Evolutionary conservation across 2,113 vertebrate genomes (phyloP), one percentile per base, ranked within the genome.

Genomic region (Megalops atlanticus): DNA sequence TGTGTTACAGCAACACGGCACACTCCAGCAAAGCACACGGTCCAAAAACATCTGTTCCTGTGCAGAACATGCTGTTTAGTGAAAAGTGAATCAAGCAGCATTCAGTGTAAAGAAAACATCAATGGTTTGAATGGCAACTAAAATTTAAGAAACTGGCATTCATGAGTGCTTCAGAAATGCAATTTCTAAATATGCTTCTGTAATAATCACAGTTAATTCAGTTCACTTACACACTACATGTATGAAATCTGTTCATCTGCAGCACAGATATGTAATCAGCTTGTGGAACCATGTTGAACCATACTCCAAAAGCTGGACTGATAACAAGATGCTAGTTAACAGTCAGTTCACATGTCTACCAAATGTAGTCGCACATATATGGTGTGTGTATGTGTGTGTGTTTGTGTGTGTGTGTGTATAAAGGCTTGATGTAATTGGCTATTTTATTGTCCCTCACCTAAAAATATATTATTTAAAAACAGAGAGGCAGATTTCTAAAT

Each of bases 401-500:
- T 10, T 6, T 10, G 43, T 14, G 14, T 45, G 43, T 45, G 43
- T 45, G 14, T 45, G 43, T 45, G n/a, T n/a, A 14, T 45, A 74
- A 18, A 35, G 35, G 11, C 16, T 47, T 21, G 40, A 21, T 69
- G 24, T 40, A 40, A 78, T 45, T 78, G 76, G 52, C 36, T 78
- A 49, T 31, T 78, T 78, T 31, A 35, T 77, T 38, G 49, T 58
- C 38, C 76, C 21, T 72, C 14, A 72, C 70, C 33, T 72, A 39
- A 14, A 72, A 72, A 38, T 72, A 72, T 33, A 38, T 72, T 27
- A 72, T 72, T 72, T 72, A 21, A 14, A 72, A 35, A 8, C 18
- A 27, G 43, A 45, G 12, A 72, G 83, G 58, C 43, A 82, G 80
- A 82, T 78, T 78, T 72, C 73, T 82, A 78, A 83, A 80, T 43